Evolutionary conservation across 2,113 vertebrate genomes (phyloP).

Genomic region (Neomonachus schauinslandi): DNA sequence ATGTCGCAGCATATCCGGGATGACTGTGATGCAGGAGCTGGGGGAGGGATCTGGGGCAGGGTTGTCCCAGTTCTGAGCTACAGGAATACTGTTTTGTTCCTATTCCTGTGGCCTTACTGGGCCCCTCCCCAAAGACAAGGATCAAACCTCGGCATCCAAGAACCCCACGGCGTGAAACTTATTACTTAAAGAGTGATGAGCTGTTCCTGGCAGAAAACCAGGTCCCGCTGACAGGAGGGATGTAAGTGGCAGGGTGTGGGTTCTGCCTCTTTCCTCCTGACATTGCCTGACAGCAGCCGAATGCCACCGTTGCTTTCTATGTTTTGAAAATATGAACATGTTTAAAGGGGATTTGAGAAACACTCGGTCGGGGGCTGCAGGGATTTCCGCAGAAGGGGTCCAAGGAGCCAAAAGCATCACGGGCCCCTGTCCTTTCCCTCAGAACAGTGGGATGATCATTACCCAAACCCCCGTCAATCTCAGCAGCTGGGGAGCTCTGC

Average conservation of each 20-base stretch:
- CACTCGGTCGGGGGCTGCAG: conserved; percentile 63
- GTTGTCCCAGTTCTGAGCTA: not conserved
- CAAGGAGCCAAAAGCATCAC: conserved; percentile 75
- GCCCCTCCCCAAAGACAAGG: not conserved
- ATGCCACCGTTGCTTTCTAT: conserved; percentile 62
- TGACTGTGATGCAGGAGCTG: not conserved
- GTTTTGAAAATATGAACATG: conserved; percentile 69
- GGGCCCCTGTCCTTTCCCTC: conserved; percentile 74
- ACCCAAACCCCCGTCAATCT: conserved; percentile 74
- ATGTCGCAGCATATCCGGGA: not conserved
- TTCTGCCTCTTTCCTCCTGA: not conserved
- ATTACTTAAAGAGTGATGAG: not conserved
- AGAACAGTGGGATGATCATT: conserved; percentile 69
- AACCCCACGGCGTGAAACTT: not conserved
- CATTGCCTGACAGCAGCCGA: not conserved
- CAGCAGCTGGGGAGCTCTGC: conserved; percentile 77
- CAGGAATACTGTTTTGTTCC: not conserved
- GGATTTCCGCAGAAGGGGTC: conserved; percentile 77
- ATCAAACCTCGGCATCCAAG: not conserved
- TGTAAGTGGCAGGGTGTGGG: accelerated
- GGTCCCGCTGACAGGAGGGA: not conserved
- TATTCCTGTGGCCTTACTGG: not conserved
- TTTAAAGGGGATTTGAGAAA: conserved; percentile 70
- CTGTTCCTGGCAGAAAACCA: not conserved
- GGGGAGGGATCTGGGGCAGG: not conserved